Evolutionary conservation across 2,113 vertebrate species (phyloP), one percentile per base, ranked within the genome.

Genomic region (Aramus guarauna): DNA sequence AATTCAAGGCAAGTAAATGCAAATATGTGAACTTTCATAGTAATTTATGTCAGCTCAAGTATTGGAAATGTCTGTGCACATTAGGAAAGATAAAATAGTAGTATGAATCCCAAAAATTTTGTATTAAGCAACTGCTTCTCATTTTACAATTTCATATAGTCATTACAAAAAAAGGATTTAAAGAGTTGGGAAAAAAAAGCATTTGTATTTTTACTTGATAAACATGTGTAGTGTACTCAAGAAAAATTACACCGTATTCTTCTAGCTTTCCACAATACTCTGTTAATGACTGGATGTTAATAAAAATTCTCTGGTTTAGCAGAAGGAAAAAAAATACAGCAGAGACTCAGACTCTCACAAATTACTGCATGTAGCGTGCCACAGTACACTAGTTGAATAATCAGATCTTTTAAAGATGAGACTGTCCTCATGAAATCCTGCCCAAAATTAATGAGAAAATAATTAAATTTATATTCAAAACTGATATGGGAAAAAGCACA

Each of bases 11-110:
- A 85, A 87, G 11, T 29, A 85, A 74, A 85, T 12, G 18, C 15
- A 72, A 78, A 74, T 55, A 45, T 7, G 12, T 41, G 81, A 71
- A 53, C 15, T 84, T 60, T 29, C n/a, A 66, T 4, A 39, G 29
- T 22, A 26, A 55, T 50, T 90, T 63, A 67, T 7, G 5, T 43
- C 66, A 72, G 37, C 36, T 94, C 22, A 64, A 60, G 34, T 63
- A 74, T 0, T 59, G 37, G 26, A 78, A 77, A 47, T 29, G 7
- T 27, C 43, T 60, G 29, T 5, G 53, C 2, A 16, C 0, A 1
- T 68, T 48, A 73, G 24, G 7, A 79, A 82, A 90, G 12, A 76
- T 5, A 71, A 77, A 85, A 32, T 14, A 56, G 9, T 41, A 91
- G 39, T 4, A 29, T 6, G 29, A 78, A 39, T 30, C 64, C 3